A percentile compares a stretch with the other conserved stretches of the same genome.
These are phyloP conservation scores for Aproaerema taeniolella DNA, from an alignment of 2,888 invertebrate genomes.

Conservation along the genomic window DNA sequence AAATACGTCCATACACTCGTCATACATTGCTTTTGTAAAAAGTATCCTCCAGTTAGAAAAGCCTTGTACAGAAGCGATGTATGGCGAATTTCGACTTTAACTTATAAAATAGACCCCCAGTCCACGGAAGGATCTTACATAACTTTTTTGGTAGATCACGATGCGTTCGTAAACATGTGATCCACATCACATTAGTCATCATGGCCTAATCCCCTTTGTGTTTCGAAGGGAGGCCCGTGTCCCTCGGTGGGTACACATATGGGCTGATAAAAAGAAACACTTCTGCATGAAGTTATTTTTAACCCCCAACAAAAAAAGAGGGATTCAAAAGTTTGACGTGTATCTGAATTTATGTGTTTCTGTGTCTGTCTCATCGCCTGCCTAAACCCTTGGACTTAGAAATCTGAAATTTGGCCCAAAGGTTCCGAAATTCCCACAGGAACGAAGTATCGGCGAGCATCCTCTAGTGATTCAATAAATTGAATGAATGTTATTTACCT, in stretches of 20 bases:
- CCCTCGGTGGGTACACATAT: too few species aligned
- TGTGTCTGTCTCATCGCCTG: not conserved
- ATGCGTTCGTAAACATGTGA: too few species aligned
- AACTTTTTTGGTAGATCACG: not conserved
- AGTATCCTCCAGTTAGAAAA: not conserved
- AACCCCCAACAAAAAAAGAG: too few species aligned
- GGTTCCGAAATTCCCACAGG: not conserved
- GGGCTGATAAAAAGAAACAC: too few species aligned
- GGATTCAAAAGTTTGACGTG: too few species aligned
- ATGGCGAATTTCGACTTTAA: not conserved
- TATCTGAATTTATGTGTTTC: too few species aligned
- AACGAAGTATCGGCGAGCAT: not conserved
- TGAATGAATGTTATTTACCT: not conserved
- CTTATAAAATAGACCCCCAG: too few species aligned
- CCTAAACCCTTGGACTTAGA: not conserved
- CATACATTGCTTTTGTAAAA: not conserved
- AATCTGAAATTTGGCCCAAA: not conserved
- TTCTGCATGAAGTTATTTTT: too few species aligned
- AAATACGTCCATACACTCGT: slow-evolving; percentile 1
- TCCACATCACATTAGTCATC: too few species aligned
- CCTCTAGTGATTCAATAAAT: not conserved
- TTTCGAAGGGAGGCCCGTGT: too few species aligned
- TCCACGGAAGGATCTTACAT: not conserved
- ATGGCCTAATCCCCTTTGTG: too few species aligned
- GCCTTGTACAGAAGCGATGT: not conserved